Percentiles rank a stretch among this genome's conserved stretches.
These are phyloP conservation scores for Elysia chlorotica DNA, from an alignment of 1,140 invertebrate species.

Conservation along the genomic window DNA sequence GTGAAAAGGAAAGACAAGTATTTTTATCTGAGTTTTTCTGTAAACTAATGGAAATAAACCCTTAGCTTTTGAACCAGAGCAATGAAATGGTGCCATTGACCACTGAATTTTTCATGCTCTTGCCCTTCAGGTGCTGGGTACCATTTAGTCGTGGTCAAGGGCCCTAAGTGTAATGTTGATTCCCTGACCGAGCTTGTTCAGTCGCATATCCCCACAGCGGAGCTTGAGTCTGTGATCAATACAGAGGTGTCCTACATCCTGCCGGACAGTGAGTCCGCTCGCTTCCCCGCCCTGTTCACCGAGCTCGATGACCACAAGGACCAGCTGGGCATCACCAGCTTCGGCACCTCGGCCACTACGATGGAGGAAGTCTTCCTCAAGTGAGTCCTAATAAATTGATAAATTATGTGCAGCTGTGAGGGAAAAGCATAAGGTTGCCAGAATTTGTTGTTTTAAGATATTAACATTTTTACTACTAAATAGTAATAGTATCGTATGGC, in stretches of 20 bases:
- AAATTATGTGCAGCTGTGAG: too few species aligned
- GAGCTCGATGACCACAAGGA: slow-evolving; percentile 69
- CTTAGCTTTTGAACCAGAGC: background rate
- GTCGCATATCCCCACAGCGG: slow-evolving; percentile 39
- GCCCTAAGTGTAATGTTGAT: slow-evolving; percentile 64
- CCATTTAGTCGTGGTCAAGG: slow-evolving; percentile 57
- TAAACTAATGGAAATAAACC: background rate
- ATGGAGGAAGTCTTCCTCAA: slow-evolving; percentile 87
- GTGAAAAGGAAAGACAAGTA: background rate
- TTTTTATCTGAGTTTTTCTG: background rate
- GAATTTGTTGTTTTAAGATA: too few species aligned
- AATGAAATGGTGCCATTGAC: background rate
- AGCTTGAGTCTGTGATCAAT: slow-evolving; percentile 52
- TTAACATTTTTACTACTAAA: too few species aligned
- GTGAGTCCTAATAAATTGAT: slow-evolving; percentile 67
- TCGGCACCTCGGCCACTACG: slow-evolving; percentile 80
- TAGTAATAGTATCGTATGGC: too few species aligned
- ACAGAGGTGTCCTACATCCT: slow-evolving; percentile 57
- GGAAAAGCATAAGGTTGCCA: too few species aligned
- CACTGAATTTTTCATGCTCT: background rate
- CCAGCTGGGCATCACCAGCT: slow-evolving; percentile 72
- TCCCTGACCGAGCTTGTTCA: slow-evolving; percentile 44
- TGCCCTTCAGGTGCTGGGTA: slow-evolving; percentile 54
- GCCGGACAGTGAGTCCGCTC: slow-evolving; percentile 52
- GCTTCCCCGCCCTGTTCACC: slow-evolving; percentile 67